phyloP scores from a whole-genome alignment of 2,888 invertebrate species.

The Phlogophora meticulosa region DNA sequence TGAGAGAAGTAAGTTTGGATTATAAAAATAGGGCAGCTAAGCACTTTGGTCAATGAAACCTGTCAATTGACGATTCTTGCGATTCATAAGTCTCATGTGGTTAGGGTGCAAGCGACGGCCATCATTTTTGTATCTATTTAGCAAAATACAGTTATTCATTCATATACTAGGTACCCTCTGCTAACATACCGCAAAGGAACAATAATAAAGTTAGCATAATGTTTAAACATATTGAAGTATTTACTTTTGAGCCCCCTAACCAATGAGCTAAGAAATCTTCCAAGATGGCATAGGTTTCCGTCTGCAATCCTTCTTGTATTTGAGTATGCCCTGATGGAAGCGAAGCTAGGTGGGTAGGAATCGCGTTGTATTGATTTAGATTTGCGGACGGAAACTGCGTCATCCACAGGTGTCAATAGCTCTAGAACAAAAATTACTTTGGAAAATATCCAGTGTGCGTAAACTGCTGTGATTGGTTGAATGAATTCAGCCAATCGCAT shows the following conservation, averaged over 20 bases:
- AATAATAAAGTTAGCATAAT: too few species aligned
- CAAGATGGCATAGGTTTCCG: neutral
- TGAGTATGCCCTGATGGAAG: neutral
- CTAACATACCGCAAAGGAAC: neutral
- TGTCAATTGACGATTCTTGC: neutral
- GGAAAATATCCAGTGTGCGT: too few species aligned
- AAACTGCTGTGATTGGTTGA: too few species aligned
- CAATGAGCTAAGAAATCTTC: neutral
- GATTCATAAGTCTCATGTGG: neutral
- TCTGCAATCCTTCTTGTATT: neutral
- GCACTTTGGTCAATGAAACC: too few species aligned
- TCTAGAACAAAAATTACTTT: too few species aligned
- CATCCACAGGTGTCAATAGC: neutral
- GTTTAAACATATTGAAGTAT: too few species aligned
- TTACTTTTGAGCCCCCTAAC: conserved; percentile 8
- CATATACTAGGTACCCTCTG: neutral
- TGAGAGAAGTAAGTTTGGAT: neutral
- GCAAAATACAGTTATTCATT: neutral
- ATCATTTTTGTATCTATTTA: too few species aligned
- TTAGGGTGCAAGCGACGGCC: neutral
- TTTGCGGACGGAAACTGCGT: neutral
- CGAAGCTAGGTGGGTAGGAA: neutral
- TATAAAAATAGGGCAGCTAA: conserved; percentile 9
- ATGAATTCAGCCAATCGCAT: too few species aligned
- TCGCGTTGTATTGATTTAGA: neutral